Base-by-base conservation (phyloP, 2,113 vertebrate genomes). In the Perca fluviatilis region DNA sequence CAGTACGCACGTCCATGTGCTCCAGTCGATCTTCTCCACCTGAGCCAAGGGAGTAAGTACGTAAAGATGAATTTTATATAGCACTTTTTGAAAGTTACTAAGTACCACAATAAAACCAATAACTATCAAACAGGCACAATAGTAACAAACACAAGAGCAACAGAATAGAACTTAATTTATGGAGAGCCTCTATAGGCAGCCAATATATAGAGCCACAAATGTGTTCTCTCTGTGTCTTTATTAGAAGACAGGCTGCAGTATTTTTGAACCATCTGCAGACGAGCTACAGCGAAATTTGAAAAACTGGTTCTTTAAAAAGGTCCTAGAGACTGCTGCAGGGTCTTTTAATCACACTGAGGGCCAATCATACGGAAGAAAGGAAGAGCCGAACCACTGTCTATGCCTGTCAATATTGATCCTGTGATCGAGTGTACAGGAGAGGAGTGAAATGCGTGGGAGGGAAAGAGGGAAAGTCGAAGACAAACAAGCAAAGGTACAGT, bases 11-110 rank as follows among this genome's bases (percentile, higher is more conserved):
- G 98, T 99, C 98, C 98, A 99, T 6, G 97, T 97, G 70, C 95
- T 95, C 98, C 98, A 99, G 87, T 96, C 96, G 68, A 99, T 97
- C 94, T 98, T 99, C 90, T 99, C 98, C 91, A 97, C 97, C 98
- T 99, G 77, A 86, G 36, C 43, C 51, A 69, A 63, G 49, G 0
- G 50, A 51, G 53, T 3, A 12, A 30, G 3, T 13, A 25, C 15
- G 25, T 11, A 25, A 50, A 74, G 0, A 60, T 47, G 14, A 0
- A 62, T 53, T 43, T 25, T 1, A 50, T 23, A 2, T 12, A 23
- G 19, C 5, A 7, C 15, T 16, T 57, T 40, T 58, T n/a, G 4
- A 60, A 40, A 40, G 36, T 40, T 40, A 40, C 36, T 9, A 40
- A 8, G 47, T 36, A 21, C 5, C 2, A 47, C n/a, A 77, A 49